Conservation (phyloP, 2,113 vertebrate species). For the Tichodroma muraria region DNA sequence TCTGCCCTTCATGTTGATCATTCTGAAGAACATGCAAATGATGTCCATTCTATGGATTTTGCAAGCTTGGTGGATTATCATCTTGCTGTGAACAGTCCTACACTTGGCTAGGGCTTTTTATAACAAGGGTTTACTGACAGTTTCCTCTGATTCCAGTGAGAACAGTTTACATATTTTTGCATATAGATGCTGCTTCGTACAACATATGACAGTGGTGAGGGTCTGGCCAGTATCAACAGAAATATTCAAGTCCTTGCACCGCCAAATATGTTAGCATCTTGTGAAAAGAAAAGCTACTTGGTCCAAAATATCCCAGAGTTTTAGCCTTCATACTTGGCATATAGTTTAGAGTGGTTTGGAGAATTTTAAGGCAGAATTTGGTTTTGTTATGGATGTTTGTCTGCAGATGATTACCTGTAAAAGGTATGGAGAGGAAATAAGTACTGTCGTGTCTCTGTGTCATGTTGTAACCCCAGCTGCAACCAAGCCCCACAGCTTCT, state of each 20-base stretch:
- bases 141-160: neutral
- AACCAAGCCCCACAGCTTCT: neutral
- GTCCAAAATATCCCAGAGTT: neutral
- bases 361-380: neutral
- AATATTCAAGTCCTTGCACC: neutral
- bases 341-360: neutral
- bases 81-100: neutral
- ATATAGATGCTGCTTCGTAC: neutral
- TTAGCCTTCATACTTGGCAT: neutral
- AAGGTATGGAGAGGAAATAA: neutral
- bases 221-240: neutral
- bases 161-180: neutral
- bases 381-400: neutral
- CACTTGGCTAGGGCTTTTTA: neutral
- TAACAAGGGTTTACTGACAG: neutral
- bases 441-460: neutral
- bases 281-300: neutral
- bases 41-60: neutral
- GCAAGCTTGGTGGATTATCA: neutral
- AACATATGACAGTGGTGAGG: neutral
- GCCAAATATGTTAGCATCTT: neutral
- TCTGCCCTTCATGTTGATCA: neutral
- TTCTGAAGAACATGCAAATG: neutral
- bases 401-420: neutral
- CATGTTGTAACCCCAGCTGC: neutral